Evolutionary conservation across 2,888 invertebrate genomes (phyloP), one percentile per base, ranked within the genome.

Genomic region (Ennomos erosarius): DNA sequence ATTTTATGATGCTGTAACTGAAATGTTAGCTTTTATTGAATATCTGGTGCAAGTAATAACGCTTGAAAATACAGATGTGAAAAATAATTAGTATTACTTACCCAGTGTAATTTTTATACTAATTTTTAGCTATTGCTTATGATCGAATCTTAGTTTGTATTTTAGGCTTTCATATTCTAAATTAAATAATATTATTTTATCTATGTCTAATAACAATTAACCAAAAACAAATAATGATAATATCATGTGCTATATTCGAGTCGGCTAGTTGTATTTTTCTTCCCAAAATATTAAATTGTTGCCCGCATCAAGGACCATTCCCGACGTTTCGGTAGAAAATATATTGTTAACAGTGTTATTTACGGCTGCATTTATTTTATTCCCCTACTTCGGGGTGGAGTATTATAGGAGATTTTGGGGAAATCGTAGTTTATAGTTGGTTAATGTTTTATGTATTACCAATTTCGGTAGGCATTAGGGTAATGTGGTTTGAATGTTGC

Each of bases 261-360:
- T 10, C 44, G 10, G 52, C 50, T 46, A 55, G 51, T 55, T 52
- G 49, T 53, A 61, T 65, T 75, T 74, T 70, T 69, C 71, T 75
- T 66, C 70, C 64, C 74, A 67, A 65, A 79, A 80, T 80, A 78
- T 80, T 81, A 81, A 78, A 85, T 84, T 82, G 85, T 83, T 82
- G 79, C 81, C 76, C 77, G 75, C 77, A 81, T 78, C 78, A 76
- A 75, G 76, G 75, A 68, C 78, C 75, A 75, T 77, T 81, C 73
- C 74, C 78, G 68, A 69, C 75, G 68, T 79, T 81, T 80, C 68
- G 70, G 75, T 70, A 74, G 76, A 79, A 61, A 68, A 85, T 81
- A 83, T 81, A 83, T 82, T 78, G 81, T 79, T 86, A 87, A 87
- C 84, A 78, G 78, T 71, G 78, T 84, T 86, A 86, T 87, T 85